Percentiles rank a stretch among this genome's conserved stretches.
phyloP scores from a whole-genome alignment of 2,888 invertebrate genomes.

The Luffia ferchaultella region DNA sequence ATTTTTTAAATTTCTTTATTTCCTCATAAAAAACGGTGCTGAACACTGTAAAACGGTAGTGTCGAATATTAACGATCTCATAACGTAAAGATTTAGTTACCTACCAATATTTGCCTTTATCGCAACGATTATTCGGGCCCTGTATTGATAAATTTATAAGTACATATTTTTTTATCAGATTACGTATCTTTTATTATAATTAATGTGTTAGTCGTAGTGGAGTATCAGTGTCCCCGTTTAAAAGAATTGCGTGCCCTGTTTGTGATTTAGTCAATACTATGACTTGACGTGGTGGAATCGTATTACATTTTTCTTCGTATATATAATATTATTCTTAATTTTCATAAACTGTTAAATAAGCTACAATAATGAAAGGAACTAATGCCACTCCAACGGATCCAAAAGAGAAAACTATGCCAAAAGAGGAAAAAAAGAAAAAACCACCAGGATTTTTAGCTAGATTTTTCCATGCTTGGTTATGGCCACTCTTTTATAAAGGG shows the following conservation, averaged over 20 bases:
- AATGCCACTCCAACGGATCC: not conserved
- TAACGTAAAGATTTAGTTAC: too few relatives aligned
- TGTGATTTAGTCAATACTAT: not conserved
- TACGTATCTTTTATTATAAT: not conserved
- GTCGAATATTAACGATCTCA: too few relatives aligned
- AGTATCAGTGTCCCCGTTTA: not conserved
- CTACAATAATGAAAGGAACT: not conserved
- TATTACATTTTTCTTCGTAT: too few relatives aligned
- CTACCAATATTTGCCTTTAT: not conserved
- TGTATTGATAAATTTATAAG: not conserved
- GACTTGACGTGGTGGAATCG: too few relatives aligned
- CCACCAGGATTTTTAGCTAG: slow-evolving; percentile 44
- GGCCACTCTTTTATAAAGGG: slow-evolving; percentile 59
- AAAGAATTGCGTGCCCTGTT: not conserved
- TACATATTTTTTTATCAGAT: not conserved
- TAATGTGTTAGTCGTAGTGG: not conserved
- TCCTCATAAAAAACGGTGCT: too few relatives aligned
- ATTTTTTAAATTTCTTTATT: too few relatives aligned
- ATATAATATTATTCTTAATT: too few relatives aligned
- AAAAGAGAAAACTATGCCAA: slow-evolving; percentile 6
- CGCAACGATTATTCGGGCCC: not conserved
- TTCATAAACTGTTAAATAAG: not conserved
- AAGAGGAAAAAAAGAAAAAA: slow-evolving; percentile 23
- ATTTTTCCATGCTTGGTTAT: slow-evolving; percentile 54
- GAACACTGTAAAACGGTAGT: too few relatives aligned